These are phyloP conservation scores for Clangula hyemalis DNA, from an alignment of 2,797 vertebrate species.

Conservation along the genomic window DNA sequence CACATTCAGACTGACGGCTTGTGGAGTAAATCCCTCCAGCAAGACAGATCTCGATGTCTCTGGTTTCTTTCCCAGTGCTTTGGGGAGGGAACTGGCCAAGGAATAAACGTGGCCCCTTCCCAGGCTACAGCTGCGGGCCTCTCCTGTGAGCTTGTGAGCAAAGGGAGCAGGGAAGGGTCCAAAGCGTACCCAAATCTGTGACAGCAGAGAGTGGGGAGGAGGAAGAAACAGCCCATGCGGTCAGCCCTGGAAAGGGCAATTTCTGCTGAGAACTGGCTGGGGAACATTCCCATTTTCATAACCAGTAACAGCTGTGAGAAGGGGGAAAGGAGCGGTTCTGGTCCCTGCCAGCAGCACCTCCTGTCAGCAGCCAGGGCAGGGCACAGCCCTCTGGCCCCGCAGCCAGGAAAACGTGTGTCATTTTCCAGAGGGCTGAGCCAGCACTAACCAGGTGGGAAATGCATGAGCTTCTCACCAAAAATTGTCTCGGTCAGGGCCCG, in stretches of 20 bases:
- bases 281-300: slow-evolving; percentile 39
- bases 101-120: not conserved
- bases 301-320: slow-evolving; percentile 45
- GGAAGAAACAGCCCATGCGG: not conserved
- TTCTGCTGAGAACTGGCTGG: slow-evolving; percentile 35
- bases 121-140: not conserved
- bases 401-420: slow-evolving; percentile 28
- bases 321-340: slow-evolving; percentile 8
- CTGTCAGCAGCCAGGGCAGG: accelerated
- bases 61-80: not conserved
- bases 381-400: not conserved
- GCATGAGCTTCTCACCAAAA: not conserved
- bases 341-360: slow-evolving; percentile 25
- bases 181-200: not conserved
- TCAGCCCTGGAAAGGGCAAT: slow-evolving; percentile 40
- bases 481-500: not conserved
- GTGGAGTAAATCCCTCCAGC: not conserved
- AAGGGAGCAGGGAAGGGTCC: not conserved
- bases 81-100: not conserved
- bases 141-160: not conserved
- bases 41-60: not conserved
- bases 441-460: slow-evolving; percentile 35
- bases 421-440: slow-evolving; percentile 62
- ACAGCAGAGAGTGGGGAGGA: not conserved
- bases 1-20: not conserved